Percentiles rank a stretch among this genome's conserved stretches.
phyloP scores from a whole-genome alignment of 2,888 invertebrate species.

The Dasypogon diadema region DNA sequence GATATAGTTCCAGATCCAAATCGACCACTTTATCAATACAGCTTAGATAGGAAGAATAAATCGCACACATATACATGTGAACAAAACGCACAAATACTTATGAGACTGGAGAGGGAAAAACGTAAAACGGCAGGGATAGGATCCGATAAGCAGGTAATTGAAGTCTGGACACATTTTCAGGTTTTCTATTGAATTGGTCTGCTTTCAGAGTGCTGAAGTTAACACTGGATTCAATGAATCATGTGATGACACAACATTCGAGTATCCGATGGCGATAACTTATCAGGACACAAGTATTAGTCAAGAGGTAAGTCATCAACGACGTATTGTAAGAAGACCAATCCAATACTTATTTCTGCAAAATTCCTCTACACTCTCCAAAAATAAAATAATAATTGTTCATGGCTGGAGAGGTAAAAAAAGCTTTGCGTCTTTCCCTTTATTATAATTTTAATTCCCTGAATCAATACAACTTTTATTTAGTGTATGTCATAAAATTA shows the following conservation, averaged over 20 bases:
- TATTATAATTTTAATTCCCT: too few species aligned
- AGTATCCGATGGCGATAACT: slow-evolving; percentile 43
- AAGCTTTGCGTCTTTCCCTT: too few species aligned
- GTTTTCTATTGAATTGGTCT: slow-evolving; percentile 1
- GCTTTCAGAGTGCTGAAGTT: slow-evolving; percentile 49
- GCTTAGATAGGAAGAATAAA: slow-evolving; percentile 69
- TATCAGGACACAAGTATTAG: slow-evolving; percentile 52
- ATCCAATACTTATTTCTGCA: too few species aligned
- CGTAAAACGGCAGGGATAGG: slow-evolving; percentile 56
- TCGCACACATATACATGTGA: slow-evolving; percentile 70
- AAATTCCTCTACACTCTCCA: too few species aligned
- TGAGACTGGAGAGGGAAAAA: slow-evolving; percentile 68
- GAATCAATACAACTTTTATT: too few species aligned
- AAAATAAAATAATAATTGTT: too few species aligned
- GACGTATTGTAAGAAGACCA: too few species aligned
- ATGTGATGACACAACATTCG: slow-evolving; percentile 53
- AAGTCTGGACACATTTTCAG: neutral
- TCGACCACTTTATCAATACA: slow-evolving; percentile 68
- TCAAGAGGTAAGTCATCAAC: slow-evolving; percentile 50
- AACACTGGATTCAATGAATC: slow-evolving; percentile 44
- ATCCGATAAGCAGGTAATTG: slow-evolving; percentile 60
- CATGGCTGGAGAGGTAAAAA: too few species aligned
- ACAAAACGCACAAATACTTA: slow-evolving; percentile 69
- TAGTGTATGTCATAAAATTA: too few species aligned
- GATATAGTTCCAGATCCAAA: slow-evolving; percentile 66